Evolutionary conservation across 2,888 invertebrate species (phyloP).

Genomic region (Caenorhabditis sp.): DNA sequence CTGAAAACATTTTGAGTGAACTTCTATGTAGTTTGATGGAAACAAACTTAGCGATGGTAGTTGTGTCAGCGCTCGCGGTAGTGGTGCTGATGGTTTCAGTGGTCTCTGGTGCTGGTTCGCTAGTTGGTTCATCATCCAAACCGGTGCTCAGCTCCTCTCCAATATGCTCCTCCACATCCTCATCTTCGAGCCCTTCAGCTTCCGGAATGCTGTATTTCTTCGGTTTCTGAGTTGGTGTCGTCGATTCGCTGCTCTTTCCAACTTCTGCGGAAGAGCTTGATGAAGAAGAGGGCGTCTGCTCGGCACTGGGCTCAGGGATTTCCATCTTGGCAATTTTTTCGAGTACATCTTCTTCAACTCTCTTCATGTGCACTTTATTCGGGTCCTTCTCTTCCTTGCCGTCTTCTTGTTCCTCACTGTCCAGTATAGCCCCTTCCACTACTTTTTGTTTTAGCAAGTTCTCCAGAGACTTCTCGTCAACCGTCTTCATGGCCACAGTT

Average conservation of each 20-base stretch:
- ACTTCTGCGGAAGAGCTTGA: conserved; percentile 15
- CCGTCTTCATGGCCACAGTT: conserved; percentile 29
- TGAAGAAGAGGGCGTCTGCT: too few relatives aligned
- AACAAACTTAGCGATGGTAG: conserved; percentile 38
- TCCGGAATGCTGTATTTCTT: conserved; percentile 63
- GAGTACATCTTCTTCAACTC: conserved; percentile 26
- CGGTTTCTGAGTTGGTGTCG: background rate
- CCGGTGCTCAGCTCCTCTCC: conserved; percentile 35
- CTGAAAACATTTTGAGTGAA: conserved; percentile 11
- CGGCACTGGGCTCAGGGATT: conserved; percentile 21
- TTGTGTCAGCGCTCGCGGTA: conserved; percentile 17
- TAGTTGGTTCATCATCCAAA: conserved; percentile 35
- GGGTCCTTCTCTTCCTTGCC: conserved; percentile 24
- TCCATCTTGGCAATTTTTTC: conserved; percentile 45
- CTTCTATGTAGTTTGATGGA: background rate
- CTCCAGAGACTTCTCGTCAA: conserved; percentile 30
- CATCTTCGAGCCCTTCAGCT: conserved; percentile 66
- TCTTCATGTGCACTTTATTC: conserved; percentile 38
- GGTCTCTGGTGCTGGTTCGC: conserved; percentile 16
- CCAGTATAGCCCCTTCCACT: background rate
- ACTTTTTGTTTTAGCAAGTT: conserved; percentile 16
- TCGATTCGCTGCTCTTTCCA: too few relatives aligned
- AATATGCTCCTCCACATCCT: conserved; percentile 54
- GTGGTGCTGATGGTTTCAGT: conserved; percentile 13
- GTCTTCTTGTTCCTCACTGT: conserved; percentile 10